These are phyloP conservation scores for Notodonta ziczac DNA, from an alignment of 2,888 invertebrate species.

Conservation along the genomic window DNA sequence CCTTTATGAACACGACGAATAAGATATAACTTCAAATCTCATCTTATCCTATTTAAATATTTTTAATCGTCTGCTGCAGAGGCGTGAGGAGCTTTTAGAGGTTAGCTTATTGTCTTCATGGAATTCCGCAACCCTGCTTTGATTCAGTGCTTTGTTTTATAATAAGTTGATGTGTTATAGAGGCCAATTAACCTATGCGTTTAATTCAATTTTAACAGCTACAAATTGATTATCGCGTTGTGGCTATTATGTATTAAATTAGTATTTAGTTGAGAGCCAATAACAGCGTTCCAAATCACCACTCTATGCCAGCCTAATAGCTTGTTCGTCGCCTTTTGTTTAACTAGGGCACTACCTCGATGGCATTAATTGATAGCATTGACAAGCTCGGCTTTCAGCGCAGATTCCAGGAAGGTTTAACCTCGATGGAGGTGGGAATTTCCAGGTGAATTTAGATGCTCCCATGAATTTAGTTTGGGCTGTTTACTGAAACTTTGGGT, in stretches of 20 bases:
- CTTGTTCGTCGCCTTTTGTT: conserved; percentile 66
- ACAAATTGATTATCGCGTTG: conserved; percentile 27
- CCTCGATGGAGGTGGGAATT: conserved; percentile 34
- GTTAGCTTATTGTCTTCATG: background rate
- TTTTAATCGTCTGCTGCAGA: too few species aligned
- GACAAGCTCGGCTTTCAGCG: conserved; percentile 56
- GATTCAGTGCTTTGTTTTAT: background rate
- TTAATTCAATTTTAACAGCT: background rate
- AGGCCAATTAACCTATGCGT: background rate
- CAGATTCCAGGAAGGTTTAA: conserved; percentile 47
- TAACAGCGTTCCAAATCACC: conserved; percentile 50
- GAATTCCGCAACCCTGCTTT: background rate
- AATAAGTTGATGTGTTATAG: background rate
- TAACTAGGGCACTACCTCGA: conserved; percentile 69
- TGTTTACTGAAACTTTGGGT: background rate
- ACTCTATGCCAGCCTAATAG: conserved; percentile 53
- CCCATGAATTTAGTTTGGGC: background rate
- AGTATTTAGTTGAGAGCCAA: conserved; percentile 46
- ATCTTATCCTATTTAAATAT: too few species aligned
- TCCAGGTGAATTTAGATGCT: conserved; percentile 32
- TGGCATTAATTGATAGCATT: conserved; percentile 76
- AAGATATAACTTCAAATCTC: too few species aligned
- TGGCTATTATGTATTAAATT: conserved; percentile 33
- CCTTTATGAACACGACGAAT: too few species aligned
- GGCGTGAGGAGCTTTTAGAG: too few species aligned